These are phyloP conservation scores for Tapera naevia DNA, from an alignment of 2,797 vertebrate genomes.

Conservation along the genomic window DNA sequence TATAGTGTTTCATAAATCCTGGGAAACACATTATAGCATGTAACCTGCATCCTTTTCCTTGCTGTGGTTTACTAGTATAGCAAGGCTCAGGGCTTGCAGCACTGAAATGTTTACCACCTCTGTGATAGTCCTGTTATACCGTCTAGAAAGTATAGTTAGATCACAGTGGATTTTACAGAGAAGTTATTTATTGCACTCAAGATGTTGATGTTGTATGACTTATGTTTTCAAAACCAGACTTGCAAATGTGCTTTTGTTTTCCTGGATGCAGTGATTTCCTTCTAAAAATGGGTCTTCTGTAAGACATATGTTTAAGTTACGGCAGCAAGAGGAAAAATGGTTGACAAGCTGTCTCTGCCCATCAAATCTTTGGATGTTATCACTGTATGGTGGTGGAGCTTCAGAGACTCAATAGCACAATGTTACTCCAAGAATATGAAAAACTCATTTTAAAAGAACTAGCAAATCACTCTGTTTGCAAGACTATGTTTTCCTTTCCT, in stretches of 20 bases:
- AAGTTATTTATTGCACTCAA: neutral
- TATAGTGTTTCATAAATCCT: neutral
- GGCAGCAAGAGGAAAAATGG: neutral
- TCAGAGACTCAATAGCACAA: neutral
- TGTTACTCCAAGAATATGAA: neutral
- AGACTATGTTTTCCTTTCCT: neutral
- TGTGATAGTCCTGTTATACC: neutral
- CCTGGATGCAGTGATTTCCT: neutral
- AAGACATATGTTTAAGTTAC: neutral
- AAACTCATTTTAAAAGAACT: neutral
- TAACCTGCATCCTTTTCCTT: neutral
- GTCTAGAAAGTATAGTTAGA: neutral
- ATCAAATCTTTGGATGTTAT: neutral
- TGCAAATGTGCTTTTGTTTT: constrained; percentile 2
- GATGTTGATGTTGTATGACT: neutral
- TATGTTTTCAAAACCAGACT: neutral
- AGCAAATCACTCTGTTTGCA: neutral
- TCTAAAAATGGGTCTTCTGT: neutral
- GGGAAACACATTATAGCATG: rapidly evolving
- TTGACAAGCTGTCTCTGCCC: neutral
- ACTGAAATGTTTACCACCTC: neutral
- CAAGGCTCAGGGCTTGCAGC: neutral
- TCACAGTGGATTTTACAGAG: neutral
- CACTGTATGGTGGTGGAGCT: neutral
- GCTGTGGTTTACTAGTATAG: neutral